A percentile compares a stretch with the other conserved stretches of the same genome.
These are phyloP conservation scores for Macropus fuliginosus DNA, from an alignment of 2,797 vertebrate species.

Conservation along the genomic window DNA sequence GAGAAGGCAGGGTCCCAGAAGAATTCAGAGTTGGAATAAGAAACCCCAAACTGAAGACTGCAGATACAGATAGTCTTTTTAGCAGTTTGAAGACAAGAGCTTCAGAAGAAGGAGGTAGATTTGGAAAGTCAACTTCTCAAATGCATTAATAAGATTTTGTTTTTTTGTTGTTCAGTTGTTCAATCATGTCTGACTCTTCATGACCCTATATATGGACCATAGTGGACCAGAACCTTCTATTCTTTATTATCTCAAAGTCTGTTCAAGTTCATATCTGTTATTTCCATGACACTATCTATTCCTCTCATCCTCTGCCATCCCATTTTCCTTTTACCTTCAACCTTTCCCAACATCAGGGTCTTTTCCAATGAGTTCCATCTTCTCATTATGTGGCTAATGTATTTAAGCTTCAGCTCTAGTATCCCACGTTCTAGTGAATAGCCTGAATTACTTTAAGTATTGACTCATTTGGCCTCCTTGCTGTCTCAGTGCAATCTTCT, in stretches of 20 bases:
- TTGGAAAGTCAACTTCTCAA: background rate
- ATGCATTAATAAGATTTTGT: background rate
- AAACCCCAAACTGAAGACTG: background rate
- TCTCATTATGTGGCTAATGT: background rate
- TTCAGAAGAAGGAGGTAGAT: background rate
- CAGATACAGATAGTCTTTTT: background rate
- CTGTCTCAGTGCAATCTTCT: background rate
- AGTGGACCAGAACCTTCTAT: background rate
- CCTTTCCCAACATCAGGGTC: background rate
- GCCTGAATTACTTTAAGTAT: background rate
- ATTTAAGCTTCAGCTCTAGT: background rate
- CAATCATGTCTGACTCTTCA: background rate
- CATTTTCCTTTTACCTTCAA: background rate
- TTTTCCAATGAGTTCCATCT: background rate
- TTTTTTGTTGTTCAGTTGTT: background rate
- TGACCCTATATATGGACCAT: background rate
- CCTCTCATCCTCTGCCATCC: background rate
- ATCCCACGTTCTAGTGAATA: background rate
- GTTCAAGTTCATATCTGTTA: background rate
- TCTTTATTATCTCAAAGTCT: background rate
- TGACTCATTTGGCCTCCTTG: background rate
- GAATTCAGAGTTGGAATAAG: background rate
- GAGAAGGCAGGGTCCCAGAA: background rate
- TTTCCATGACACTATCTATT: background rate
- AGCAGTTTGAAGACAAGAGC: background rate